These are phyloP conservation scores for Perithous albicinctus DNA, from an alignment of 2,888 invertebrate genomes.

Conservation along the genomic window DNA sequence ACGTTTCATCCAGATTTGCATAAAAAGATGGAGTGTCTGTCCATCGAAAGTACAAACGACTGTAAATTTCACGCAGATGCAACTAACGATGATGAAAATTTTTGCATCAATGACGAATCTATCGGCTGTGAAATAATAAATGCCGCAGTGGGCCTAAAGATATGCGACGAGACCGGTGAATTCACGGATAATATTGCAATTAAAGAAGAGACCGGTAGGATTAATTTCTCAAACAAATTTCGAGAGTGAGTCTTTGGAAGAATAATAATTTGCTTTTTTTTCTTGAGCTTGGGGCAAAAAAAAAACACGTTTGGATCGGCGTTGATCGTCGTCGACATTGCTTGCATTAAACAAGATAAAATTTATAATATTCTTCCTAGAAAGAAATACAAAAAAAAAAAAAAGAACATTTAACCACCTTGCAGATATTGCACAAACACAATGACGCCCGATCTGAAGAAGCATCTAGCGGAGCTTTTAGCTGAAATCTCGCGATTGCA, in stretches of 20 bases:
- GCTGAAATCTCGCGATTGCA: conserved; percentile 76
- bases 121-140: conserved; percentile 64
- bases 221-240: conserved; percentile 74
- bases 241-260: conserved; percentile 74
- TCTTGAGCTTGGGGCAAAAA: neutral
- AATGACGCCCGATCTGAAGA: conserved; percentile 70
- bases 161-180: conserved; percentile 64
- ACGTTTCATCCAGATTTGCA: conserved; percentile 69
- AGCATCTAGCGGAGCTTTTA: conserved; percentile 72
- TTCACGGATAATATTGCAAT: conserved; percentile 5
- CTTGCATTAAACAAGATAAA: neutral
- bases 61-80: neutral
- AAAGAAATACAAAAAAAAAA: too few species aligned
- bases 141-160: conserved; percentile 64
- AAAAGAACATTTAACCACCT: conserved; percentile 3
- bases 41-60: neutral
- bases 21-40: conserved; percentile 67
- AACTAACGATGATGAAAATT: neutral
- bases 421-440: conserved; percentile 79
- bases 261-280: neutral
- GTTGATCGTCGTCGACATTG: neutral
- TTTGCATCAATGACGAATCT: neutral
- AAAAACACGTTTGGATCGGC: neutral
- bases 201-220: conserved; percentile 39
- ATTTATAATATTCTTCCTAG: neutral